Base-by-base conservation (phyloP, 2,797 vertebrate genomes). In the Salmo trutta region DNA sequence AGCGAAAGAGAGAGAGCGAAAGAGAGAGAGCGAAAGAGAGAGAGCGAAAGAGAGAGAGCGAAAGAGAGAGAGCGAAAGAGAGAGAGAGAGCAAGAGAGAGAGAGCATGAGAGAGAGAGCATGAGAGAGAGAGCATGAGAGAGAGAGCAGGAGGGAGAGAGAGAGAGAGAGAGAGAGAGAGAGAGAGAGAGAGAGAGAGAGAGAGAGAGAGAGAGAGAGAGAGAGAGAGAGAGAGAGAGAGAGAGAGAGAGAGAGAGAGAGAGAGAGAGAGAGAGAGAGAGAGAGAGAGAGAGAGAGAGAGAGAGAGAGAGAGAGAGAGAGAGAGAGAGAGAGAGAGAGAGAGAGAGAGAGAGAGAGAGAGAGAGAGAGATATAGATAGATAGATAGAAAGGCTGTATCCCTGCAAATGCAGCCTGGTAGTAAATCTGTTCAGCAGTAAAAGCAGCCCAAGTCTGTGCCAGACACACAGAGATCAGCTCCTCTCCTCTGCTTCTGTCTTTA, bases 361-460 rank as follows among this genome's bases (percentile, higher is more conserved):
- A 14, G 52, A 17, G 52, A 53, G 53, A 17, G 53, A 56, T n/a
- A n/a, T n/a, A n/a, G n/a, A n/a, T n/a, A n/a, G n/a, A n/a, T n/a
- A n/a, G n/a, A n/a, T n/a, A n/a, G 17, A 75, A 81, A 24, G 73
- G 12, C 72, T 75, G 65, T 74, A 75, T 75, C 68, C 75, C 74
- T 73, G 72, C 29, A 24, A 67, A 53, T 17, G 69, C 77, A 73
- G 70, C 27, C 52, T 71, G 80, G 47, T 66, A 68, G 73, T 77
- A 78, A 53, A 74, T 68, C 41, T 24, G 24, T 66, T 7, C 64
- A 27, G 24, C 15, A 71, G 53, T 71, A 71, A 36, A 65, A 41
- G 62, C n/a, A 16, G 6, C 56, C 19, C 56, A 59, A n/a, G 19
- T 62, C 41, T 14, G 59, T 14, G 68, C 33, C 70, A 36, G 41